Evolutionary conservation across 2,888 invertebrate species (phyloP), one percentile per base, ranked within the genome.

Genomic region (Automeris io): DNA sequence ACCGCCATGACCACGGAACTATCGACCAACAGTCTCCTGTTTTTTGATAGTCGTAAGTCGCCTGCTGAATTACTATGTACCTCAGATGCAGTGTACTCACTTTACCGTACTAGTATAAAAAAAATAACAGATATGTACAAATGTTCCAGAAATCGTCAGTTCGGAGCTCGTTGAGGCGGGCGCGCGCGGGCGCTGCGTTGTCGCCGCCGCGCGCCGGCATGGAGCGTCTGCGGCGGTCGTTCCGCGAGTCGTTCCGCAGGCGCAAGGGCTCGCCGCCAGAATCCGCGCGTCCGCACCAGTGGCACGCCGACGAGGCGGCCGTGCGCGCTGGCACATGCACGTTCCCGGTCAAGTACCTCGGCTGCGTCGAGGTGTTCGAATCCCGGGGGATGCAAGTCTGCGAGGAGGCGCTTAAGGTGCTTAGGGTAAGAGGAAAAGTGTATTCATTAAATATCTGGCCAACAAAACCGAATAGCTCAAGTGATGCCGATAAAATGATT

Each of bases 341-440:
- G 65, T 99, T 99, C 88, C 93, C 95, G 54, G 99, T 99, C 57
- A 98, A 99, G 91, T 99, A 99, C 87, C 89, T 99, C 68, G 99
- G 99, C 49, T 98, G 98, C 78, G 97, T 99, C 33, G 99, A 99
- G 87, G 99, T 99, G 24, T 99, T 97, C 86, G 99, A 99, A 87
- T 98, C 98, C 5, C 91, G 99, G 67, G 99, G 99, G 35, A 99
- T 99, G 98, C 97, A 98, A 86, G 97, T 99, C 43, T 99, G 99
- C 88, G 99, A 99, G 80, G 98, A 98, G 80, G 99, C 99, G 35
- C 90, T 99, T 46, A 99, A 98, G 89, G 95, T 97, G 51, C 90
- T 99, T 47, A 91, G 97, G 89, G 97, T 97, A 79, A 91, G 93
- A n/a, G n/a, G n/a, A n/a, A n/a, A n/a, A n/a, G n/a, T n/a, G n/a